These are phyloP conservation scores for Philaethria dido DNA, from an alignment of 2,888 invertebrate genomes.

Conservation along the genomic window DNA sequence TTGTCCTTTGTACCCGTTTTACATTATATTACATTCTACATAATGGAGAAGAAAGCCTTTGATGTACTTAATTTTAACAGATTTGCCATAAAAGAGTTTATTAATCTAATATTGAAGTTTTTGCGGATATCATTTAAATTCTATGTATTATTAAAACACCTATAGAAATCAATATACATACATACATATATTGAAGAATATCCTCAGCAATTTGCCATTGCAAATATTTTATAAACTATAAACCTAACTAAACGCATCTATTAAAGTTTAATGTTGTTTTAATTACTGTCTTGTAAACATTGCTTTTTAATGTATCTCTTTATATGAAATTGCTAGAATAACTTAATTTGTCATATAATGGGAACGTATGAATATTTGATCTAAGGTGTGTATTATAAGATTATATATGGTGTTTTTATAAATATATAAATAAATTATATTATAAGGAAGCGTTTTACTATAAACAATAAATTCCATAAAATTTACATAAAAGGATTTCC, in stretches of 20 bases:
- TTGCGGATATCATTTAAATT: neutral
- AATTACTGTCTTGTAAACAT: neutral
- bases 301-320: neutral
- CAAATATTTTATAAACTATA: neutral
- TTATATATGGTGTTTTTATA: neutral
- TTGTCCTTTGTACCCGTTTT: constrained; percentile 26
- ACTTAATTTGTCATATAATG: neutral
- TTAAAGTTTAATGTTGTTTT: neutral
- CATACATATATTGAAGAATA: too few species aligned
- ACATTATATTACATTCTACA: constrained; percentile 31
- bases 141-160: neutral
- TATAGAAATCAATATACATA: too few species aligned
- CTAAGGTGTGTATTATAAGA: neutral
- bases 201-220: too few species aligned
- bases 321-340: too few species aligned
- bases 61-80: neutral
- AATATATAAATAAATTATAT: neutral
- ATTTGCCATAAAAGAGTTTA: neutral
- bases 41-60: constrained; percentile 20
- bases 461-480: neutral
- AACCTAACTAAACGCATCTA: neutral
- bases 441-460: constrained; percentile 3
- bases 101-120: constrained; percentile 4
- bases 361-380: neutral
- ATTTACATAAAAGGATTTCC: constrained; percentile 13